Percentiles rank a stretch among this genome's conserved stretches.
phyloP scores from a whole-genome alignment of 2,113 vertebrate species.

The Steatornis caripensis region DNA sequence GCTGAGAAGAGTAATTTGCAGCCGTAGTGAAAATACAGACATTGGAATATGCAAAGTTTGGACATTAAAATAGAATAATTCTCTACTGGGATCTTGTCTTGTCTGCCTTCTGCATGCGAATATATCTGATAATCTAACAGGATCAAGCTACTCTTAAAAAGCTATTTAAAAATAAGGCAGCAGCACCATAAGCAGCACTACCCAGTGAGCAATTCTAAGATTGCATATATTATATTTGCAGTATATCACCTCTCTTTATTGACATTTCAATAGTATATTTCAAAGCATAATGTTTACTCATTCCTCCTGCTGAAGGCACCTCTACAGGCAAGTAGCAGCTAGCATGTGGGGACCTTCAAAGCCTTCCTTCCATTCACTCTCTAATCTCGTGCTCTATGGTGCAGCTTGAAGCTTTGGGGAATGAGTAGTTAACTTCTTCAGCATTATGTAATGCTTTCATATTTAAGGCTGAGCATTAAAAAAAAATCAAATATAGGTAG shows the following conservation, averaged over 20 bases:
- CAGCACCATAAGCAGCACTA: neutral
- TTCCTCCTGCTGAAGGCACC: neutral
- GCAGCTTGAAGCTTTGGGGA: neutral
- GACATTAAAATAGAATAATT: neutral
- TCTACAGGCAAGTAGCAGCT: neutral
- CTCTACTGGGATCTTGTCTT: neutral
- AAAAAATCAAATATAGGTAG: neutral
- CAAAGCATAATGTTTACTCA: neutral
- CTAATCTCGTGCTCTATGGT: neutral
- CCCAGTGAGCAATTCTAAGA: neutral
- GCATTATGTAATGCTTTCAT: neutral
- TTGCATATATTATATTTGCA: neutral
- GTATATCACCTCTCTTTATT: neutral
- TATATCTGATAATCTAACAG: neutral
- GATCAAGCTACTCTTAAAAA: neutral
- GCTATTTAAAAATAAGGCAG: neutral
- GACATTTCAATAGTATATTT: neutral
- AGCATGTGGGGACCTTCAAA: neutral
- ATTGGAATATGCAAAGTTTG: neutral
- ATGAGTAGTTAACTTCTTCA: neutral
- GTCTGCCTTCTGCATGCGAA: neutral
- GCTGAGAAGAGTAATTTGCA: conserved; percentile 19
- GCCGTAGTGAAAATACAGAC: neutral
- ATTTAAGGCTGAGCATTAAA: neutral
- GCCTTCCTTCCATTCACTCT: neutral